These are phyloP conservation scores for Ptiloglossa arizonensis DNA, from an alignment of 1,140 invertebrate genomes.

Conservation along the genomic window DNA sequence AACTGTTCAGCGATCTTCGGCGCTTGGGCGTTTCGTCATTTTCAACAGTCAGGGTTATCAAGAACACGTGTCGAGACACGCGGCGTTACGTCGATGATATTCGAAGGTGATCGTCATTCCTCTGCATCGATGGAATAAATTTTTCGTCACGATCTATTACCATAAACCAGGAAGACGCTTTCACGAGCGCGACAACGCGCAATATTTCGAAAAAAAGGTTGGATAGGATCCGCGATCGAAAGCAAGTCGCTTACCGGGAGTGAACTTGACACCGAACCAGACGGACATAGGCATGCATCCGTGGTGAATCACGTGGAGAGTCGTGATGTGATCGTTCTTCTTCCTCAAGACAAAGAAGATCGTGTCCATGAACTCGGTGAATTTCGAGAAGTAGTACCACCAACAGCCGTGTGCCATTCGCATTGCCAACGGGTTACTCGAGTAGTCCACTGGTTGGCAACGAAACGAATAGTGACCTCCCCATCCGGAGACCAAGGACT, in stretches of 20 bases:
- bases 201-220: background rate
- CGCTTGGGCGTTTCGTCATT: too few relatives aligned
- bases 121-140: too few relatives aligned
- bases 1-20: too few relatives aligned
- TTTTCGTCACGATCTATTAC: too few relatives aligned
- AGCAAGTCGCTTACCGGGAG: constrained; percentile 85
- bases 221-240: too few relatives aligned
- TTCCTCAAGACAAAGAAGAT: constrained; percentile 93
- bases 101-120: too few relatives aligned
- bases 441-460: constrained; percentile 96
- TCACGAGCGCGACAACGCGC: too few relatives aligned
- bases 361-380: constrained; percentile 94
- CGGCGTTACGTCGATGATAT: too few relatives aligned
- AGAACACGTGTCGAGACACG: too few relatives aligned
- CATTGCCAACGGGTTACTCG: constrained; percentile 87
- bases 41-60: too few relatives aligned
- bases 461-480: constrained; percentile 89
- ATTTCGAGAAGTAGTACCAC: constrained; percentile 95
- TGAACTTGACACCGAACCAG: constrained; percentile 96
- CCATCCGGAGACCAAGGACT: constrained; percentile 84
- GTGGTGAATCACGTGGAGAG: constrained; percentile 95
- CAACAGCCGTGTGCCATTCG: constrained; percentile 91
- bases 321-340: constrained; percentile 92
- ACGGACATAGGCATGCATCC: constrained; percentile 95
- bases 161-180: too few relatives aligned